These are phyloP conservation scores for Bujurquina vittata DNA, from an alignment of 2,113 vertebrate genomes.

Conservation along the genomic window DNA sequence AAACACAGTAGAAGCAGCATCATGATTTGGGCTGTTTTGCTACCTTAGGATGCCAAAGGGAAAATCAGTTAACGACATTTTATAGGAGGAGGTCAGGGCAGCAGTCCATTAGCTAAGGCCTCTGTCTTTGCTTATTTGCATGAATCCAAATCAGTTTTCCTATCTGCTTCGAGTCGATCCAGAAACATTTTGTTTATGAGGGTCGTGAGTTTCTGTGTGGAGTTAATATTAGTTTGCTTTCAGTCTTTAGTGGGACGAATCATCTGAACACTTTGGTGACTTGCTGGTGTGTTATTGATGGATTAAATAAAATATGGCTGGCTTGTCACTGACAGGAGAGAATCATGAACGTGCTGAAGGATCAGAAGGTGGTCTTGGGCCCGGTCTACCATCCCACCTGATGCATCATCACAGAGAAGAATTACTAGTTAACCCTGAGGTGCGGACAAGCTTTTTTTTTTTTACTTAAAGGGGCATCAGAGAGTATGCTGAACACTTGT, in stretches of 20 bases:
- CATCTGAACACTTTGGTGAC: neutral
- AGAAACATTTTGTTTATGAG: neutral
- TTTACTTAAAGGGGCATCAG: neutral
- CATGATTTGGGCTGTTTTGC: neutral
- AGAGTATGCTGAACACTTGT: neutral
- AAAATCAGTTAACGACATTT: too few relatives aligned
- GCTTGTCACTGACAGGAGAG: constrained; percentile 65
- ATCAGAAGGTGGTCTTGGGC: constrained; percentile 9
- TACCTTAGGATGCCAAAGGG: neutral
- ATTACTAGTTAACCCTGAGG: constrained; percentile 77
- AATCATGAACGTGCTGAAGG: constrained; percentile 31
- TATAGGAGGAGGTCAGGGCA: too few relatives aligned
- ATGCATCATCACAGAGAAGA: constrained; percentile 70
- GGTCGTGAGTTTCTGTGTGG: neutral
- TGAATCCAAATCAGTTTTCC: neutral
- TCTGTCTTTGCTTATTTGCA: neutral
- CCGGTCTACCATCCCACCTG: constrained; percentile 72
- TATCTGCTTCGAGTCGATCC: neutral
- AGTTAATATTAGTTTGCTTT: neutral
- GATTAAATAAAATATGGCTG: neutral
- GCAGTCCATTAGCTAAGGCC: too few relatives aligned
- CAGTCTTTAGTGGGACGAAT: neutral
- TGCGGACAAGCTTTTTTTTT: constrained; percentile 22
- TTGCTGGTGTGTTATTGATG: neutral
- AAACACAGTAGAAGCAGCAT: neutral